Conservation (phyloP, 1,140 invertebrate genomes). For the Galleria mellonella region DNA sequence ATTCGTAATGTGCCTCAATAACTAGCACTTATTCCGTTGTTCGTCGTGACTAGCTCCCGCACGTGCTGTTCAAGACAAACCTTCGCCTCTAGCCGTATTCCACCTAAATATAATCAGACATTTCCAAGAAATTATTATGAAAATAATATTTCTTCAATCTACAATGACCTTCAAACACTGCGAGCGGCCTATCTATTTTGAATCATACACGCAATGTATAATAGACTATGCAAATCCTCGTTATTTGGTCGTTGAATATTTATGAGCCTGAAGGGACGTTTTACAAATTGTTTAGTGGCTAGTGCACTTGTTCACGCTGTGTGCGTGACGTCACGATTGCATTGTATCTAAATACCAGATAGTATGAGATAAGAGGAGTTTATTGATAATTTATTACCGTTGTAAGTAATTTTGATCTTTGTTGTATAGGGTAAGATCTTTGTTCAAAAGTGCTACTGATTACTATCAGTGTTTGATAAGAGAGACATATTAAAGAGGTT, state of each 20-base stretch:
- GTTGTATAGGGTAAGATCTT: no score
- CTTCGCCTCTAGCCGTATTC: slow-evolving; percentile 23
- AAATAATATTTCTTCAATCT: background rate
- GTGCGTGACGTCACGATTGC: slow-evolving; percentile 43
- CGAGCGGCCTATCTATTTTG: background rate
- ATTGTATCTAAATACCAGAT: slow-evolving; percentile 4
- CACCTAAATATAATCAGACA: slow-evolving; percentile 15
- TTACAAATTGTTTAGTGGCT: slow-evolving; percentile 31
- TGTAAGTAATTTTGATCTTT: no score
- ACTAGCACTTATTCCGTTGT: slow-evolving; percentile 7
- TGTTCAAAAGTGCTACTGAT: no score
- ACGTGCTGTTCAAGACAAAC: slow-evolving; percentile 37
- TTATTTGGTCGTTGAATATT: background rate
- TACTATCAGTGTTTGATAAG: no score
- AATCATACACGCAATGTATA: slow-evolving; percentile 20
- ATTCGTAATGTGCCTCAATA: slow-evolving; percentile 1
- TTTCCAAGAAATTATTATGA: slow-evolving; percentile 4
- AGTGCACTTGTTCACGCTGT: slow-evolving; percentile 25
- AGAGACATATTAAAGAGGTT: no score
- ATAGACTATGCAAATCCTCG: background rate
- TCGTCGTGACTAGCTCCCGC: slow-evolving; percentile 31
- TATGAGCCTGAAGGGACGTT: slow-evolving; percentile 27
- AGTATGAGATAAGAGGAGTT: no score
- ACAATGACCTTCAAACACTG: background rate
- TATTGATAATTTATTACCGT: no score